A percentile compares a stretch with the other conserved stretches of the same genome.
Conservation (phyloP, 35 echinoderm and acorn worm species). For the Ptychodera flava region DNA sequence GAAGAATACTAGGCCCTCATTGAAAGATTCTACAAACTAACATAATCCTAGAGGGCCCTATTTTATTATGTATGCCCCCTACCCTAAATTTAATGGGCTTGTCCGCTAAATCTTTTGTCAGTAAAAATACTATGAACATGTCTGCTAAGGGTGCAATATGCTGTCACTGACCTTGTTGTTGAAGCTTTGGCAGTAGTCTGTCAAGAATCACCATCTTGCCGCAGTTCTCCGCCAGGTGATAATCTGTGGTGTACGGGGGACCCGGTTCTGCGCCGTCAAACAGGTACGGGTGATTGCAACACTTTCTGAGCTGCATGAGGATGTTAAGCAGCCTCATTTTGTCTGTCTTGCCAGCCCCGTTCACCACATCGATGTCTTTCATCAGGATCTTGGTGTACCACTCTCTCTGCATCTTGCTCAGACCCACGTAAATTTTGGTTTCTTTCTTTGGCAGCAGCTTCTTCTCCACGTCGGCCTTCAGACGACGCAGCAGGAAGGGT, state of each 20-base stretch:
- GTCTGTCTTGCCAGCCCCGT: slow-evolving; percentile 94
- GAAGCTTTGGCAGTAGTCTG: slow-evolving; percentile 66
- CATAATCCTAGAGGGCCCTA: no score
- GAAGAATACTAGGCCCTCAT: no score
- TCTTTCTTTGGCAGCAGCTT: slow-evolving; percentile 93
- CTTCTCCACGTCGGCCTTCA: slow-evolving; percentile 94
- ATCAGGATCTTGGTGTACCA: slow-evolving; percentile 99
- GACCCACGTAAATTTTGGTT: slow-evolving; percentile 89
- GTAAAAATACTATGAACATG: no score
- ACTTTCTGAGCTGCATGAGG: slow-evolving; percentile 94
- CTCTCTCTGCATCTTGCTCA: slow-evolving; percentile 98
- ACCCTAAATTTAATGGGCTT: no score
- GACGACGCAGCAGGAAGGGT: slow-evolving; percentile 90
- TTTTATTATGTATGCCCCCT: no score
- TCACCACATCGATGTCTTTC: slow-evolving; percentile 98
- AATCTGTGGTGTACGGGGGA: slow-evolving; percentile 87
- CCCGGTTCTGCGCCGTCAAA: slow-evolving; percentile 94
- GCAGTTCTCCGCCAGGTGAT: slow-evolving; percentile 81
- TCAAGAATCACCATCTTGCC: slow-evolving; percentile 86
- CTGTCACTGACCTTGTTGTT: slow-evolving; percentile 50
- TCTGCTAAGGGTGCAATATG: background rate
- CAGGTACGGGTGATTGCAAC: slow-evolving; percentile 91
- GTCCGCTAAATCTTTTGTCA: no score
- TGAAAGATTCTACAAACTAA: no score
- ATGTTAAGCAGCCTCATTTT: slow-evolving; percentile 98